These are phyloP conservation scores for Toxotes lorentzi DNA, from an alignment of 2,797 vertebrate species.

Conservation along the genomic window DNA sequence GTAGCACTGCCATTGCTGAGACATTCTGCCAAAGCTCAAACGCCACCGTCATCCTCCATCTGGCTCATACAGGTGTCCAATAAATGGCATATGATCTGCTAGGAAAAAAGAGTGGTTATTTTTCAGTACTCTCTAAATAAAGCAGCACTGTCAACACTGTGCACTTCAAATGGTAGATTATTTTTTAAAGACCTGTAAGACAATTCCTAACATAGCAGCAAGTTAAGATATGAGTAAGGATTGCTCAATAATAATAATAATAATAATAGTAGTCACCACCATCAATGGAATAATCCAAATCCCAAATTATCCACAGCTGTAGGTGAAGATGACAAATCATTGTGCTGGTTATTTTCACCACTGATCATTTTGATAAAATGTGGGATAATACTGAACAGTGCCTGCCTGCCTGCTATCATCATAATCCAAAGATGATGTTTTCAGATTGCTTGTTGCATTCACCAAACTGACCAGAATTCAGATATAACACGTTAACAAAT, in stretches of 20 bases:
- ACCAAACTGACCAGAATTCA: no score
- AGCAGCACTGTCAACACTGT: not conserved
- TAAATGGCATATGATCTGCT: not conserved
- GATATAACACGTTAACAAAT: no score
- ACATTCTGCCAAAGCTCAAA: not conserved
- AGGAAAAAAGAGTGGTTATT: not conserved
- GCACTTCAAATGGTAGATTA: not conserved
- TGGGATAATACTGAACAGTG: no score
- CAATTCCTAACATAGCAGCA: not conserved
- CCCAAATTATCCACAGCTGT: not conserved
- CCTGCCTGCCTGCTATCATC: no score
- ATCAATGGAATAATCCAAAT: not conserved
- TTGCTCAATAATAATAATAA: no score
- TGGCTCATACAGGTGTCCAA: conserved; percentile 10
- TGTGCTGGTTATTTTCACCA: not conserved
- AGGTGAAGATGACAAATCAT: not conserved
- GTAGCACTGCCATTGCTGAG: not conserved
- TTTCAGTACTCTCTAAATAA: not conserved
- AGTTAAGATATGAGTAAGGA: not conserved
- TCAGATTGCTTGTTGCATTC: no score
- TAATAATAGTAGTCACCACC: no score
- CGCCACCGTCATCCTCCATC: conserved; percentile 53
- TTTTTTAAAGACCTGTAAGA: not conserved
- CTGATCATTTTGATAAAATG: no score
- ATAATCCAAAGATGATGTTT: no score